phyloP scores from a whole-genome alignment of 1,140 invertebrate genomes.

The Episyrphus balteatus region DNA sequence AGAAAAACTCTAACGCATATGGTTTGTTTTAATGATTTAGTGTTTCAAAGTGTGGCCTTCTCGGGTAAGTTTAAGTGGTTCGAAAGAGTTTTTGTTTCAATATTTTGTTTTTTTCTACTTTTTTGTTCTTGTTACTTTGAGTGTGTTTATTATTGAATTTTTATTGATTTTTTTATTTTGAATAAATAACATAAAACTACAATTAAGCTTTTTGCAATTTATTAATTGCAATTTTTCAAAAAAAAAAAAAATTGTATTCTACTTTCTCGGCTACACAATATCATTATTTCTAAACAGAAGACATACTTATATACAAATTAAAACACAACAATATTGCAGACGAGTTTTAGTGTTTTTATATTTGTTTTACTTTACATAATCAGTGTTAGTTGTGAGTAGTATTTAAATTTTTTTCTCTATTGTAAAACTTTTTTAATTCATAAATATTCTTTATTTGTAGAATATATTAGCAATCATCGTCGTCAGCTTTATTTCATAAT shows the following conservation, averaged over 20 bases:
- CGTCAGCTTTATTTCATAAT: too few species aligned
- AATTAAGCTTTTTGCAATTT: too few species aligned
- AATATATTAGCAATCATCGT: too few species aligned
- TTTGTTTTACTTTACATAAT: background rate
- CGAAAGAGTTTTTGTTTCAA: background rate
- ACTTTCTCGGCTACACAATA: too few species aligned
- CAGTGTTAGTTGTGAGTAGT: background rate
- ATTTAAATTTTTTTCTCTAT: background rate
- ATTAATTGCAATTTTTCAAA: too few species aligned
- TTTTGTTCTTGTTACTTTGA: too few species aligned
- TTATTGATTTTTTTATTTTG: too few species aligned
- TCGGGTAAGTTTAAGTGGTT: slow-evolving; percentile 62
- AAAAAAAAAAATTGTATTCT: too few species aligned
- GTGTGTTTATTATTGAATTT: too few species aligned
- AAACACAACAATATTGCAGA: background rate
- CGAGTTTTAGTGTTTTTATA: background rate
- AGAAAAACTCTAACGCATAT: slow-evolving; percentile 33
- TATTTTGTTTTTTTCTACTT: background rate
- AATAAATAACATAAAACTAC: too few species aligned
- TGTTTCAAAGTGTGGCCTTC: slow-evolving; percentile 89
- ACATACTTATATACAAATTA: background rate
- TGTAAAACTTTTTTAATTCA: background rate
- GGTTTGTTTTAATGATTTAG: slow-evolving; percentile 45
- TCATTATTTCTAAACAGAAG: background rate
- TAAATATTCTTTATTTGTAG: too few species aligned